Evolutionary conservation across 64 coral and sea anemone genomes (phyloP).

Genomic region (Porites australiensis): DNA sequence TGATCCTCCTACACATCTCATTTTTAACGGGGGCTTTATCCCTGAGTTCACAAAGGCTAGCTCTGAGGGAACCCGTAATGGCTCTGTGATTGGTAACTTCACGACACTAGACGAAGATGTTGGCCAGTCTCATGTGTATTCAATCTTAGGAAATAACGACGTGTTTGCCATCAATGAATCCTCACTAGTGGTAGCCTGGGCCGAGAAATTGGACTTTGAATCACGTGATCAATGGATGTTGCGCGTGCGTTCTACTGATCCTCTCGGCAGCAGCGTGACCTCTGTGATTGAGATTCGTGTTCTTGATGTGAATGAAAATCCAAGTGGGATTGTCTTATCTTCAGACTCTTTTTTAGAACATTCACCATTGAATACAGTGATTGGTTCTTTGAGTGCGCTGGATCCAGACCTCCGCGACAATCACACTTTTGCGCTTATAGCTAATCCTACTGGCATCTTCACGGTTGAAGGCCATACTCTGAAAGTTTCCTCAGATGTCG

Average conservation of each 20-base stretch:
- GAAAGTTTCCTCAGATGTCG: conserved; percentile 44
- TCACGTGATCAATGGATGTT: conserved; percentile 43
- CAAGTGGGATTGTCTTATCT: conserved; percentile 68
- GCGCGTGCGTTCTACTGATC: conserved; percentile 65
- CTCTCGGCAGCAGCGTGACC: conserved; percentile 50
- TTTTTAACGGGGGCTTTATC: conserved; percentile 56
- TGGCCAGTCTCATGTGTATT: conserved; percentile 63
- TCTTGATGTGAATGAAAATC: conserved; percentile 78
- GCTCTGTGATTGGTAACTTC: conserved; percentile 75
- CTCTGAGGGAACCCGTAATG: conserved; percentile 52
- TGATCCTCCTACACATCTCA: conserved; percentile 57
- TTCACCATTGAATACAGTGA: conserved; percentile 61
- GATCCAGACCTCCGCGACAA: conserved; percentile 82
- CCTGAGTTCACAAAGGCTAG: conserved; percentile 27
- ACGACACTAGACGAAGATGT: conserved; percentile 79
- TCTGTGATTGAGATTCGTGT: conserved; percentile 69
- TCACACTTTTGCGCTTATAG: conserved; percentile 62
- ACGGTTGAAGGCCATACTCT: conserved; percentile 38
- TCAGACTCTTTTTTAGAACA: conserved; percentile 71
- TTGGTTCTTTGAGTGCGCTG: conserved; percentile 69
- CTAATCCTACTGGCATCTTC: conserved; percentile 63
- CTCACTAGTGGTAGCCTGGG: conserved; percentile 53
- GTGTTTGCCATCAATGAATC: conserved; percentile 66
- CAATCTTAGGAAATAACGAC: conserved; percentile 10
- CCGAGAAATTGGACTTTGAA: conserved; percentile 64